Conservation (phyloP, 2,113 vertebrate genomes). For the Crotalus tigris region DNA sequence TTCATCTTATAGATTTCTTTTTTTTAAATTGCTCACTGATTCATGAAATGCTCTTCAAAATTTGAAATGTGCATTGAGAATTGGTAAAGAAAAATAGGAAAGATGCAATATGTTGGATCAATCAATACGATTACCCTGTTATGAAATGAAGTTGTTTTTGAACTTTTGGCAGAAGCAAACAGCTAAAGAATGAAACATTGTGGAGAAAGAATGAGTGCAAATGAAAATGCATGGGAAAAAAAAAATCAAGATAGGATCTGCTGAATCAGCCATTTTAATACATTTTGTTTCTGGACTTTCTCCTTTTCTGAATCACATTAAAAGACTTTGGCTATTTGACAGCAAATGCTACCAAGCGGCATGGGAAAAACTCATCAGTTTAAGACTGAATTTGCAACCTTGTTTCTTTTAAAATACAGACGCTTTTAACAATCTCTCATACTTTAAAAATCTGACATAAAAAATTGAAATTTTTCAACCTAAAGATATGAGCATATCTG, state of each 20-base stretch:
- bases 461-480: background rate
- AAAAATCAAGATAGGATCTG: constrained; percentile 48
- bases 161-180: constrained; percentile 59
- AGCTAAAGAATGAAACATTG: constrained; percentile 58
- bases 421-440: background rate
- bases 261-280: constrained; percentile 46
- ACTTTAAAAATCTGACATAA: constrained; percentile 2
- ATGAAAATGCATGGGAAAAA: constrained; percentile 53
- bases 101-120: constrained; percentile 57
- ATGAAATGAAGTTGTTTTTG: constrained; percentile 58
- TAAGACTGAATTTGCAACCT: constrained; percentile 8
- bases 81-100: constrained; percentile 49
- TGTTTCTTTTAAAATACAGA: background rate
- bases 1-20: constrained; percentile 56
- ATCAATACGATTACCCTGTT: constrained; percentile 51
- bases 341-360: constrained; percentile 24
- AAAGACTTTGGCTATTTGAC: constrained; percentile 35
- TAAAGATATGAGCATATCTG: constrained; percentile 10
- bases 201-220: constrained; percentile 57
- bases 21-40: constrained; percentile 60
- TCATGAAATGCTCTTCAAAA: constrained; percentile 64
- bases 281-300: constrained; percentile 46
- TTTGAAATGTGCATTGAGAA: constrained; percentile 53
- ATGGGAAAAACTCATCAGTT: background rate
- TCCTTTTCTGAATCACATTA: constrained; percentile 28